phyloP scores from a whole-genome alignment of 2,888 invertebrate genomes.

The Chydorus sphaericus region DNA sequence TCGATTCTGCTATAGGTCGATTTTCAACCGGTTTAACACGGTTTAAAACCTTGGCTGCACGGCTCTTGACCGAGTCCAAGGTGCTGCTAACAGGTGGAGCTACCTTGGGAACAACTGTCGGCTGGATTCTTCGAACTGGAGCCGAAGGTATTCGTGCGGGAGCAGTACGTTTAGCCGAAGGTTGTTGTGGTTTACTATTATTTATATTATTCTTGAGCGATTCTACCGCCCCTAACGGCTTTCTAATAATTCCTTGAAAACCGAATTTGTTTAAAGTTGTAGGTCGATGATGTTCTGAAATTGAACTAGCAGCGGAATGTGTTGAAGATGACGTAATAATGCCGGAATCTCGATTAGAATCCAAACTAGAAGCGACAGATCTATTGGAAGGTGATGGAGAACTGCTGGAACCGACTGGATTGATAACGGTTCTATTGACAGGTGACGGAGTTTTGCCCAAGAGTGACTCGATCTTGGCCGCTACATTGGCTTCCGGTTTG shows the following conservation, averaged over 20 bases:
- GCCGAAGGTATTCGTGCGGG: background rate
- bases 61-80: background rate
- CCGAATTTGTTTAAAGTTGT: background rate
- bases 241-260: background rate
- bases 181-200: too few species aligned
- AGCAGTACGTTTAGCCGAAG: background rate
- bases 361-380: background rate
- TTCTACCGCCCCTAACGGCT: background rate
- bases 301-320: too few species aligned
- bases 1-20: background rate
- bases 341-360: slow-evolving; percentile 4
- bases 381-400: background rate
- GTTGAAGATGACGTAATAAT: background rate
- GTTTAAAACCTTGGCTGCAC: background rate
- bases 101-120: background rate
- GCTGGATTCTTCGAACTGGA: background rate
- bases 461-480: background rate
- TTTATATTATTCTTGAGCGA: background rate
- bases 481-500: background rate
- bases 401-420: background rate
- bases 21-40: background rate
- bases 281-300: background rate
- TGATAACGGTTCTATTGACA: background rate
- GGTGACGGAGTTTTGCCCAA: background rate
- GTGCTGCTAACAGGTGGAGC: background rate